These are phyloP conservation scores for Nasonia vitripennis DNA, from an alignment of 1,140 invertebrate species.

Conservation along the genomic window DNA sequence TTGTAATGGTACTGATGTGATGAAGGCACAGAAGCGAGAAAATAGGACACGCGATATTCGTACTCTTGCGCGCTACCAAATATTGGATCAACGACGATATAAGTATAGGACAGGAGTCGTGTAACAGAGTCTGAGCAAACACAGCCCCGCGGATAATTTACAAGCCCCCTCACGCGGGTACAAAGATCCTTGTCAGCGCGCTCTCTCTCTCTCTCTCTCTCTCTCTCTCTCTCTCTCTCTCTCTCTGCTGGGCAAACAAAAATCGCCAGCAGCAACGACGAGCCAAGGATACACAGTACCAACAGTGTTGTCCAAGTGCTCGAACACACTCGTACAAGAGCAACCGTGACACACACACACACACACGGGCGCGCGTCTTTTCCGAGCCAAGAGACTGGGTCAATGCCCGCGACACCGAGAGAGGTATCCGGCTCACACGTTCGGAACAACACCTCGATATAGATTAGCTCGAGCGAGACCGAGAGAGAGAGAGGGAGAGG, in stretches of 20 bases:
- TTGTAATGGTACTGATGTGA: too few species aligned
- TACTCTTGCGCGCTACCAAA: too few species aligned
- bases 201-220: too few species aligned
- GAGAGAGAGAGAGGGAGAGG: background rate
- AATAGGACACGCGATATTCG: too few species aligned
- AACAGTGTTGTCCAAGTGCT: background rate
- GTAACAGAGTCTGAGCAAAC: background rate
- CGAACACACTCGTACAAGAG: background rate
- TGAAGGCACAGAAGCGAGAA: background rate
- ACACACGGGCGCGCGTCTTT: background rate
- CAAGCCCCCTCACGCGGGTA: background rate
- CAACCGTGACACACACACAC: background rate
- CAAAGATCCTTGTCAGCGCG: background rate
- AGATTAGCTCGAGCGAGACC: background rate
- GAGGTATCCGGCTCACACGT: background rate
- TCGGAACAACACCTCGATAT: background rate
- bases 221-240: too few species aligned
- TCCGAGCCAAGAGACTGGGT: conserved; percentile 36
- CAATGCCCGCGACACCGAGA: background rate
- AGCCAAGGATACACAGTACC: background rate
- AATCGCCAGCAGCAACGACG: background rate
- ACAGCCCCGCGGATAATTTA: background rate
- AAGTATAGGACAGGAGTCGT: too few species aligned
- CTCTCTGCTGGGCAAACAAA: conserved; percentile 12
- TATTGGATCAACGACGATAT: too few species aligned